Percentiles rank a stretch among this genome's conserved stretches.
Conservation (phyloP, 2,888 invertebrate species). For the Folsomia candida region DNA sequence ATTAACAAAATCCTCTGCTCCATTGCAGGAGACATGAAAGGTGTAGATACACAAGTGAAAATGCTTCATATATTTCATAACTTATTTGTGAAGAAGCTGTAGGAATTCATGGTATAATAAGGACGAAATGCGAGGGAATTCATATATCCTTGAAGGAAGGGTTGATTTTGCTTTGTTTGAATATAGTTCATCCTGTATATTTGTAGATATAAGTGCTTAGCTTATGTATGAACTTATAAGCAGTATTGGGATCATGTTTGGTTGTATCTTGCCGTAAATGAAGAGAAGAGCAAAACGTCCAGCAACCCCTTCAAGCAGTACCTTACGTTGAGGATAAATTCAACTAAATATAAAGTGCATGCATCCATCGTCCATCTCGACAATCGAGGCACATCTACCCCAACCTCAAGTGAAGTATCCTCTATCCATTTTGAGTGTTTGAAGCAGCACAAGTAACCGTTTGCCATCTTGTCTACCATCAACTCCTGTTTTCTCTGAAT, state of each 20-base stretch:
- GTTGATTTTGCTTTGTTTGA: neutral
- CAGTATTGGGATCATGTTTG: neutral
- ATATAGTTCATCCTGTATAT: neutral
- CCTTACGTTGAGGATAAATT: no score
- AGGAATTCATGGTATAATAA: neutral
- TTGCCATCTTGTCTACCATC: neutral
- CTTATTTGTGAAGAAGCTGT: neutral
- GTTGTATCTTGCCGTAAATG: neutral
- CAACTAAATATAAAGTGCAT: no score
- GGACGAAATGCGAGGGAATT: neutral
- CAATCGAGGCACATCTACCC: neutral
- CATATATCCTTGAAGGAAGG: no score
- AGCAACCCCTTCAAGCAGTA: neutral
- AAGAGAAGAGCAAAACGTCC: neutral
- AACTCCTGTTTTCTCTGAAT: neutral
- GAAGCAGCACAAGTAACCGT: neutral
- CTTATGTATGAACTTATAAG: neutral
- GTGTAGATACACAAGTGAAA: no score
- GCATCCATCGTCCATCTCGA: neutral
- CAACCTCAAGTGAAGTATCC: no score
- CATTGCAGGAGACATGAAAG: no score
- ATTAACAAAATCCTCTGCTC: neutral
- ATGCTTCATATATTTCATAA: neutral
- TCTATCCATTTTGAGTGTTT: neutral
- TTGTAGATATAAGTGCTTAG: no score